Conservation (phyloP, 2,888 invertebrate genomes). For the Noctua fimbriata region DNA sequence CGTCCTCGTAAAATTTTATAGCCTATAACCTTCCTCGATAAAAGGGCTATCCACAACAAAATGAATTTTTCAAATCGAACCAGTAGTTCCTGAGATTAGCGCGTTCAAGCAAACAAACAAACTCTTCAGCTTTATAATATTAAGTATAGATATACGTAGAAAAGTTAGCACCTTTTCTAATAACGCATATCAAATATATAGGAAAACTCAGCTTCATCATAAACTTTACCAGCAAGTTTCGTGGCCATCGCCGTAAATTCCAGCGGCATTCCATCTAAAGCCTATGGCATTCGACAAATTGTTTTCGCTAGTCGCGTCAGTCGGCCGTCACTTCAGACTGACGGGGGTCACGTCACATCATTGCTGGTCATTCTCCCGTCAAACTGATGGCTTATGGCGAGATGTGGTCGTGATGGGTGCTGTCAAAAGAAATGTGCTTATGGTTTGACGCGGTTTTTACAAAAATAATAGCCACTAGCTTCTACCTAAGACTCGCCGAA, state of each 20-base stretch:
- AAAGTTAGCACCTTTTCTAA: not conserved
- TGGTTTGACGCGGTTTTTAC: not conserved
- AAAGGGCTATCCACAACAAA: no score
- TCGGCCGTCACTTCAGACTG: conserved; percentile 41
- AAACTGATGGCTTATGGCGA: conserved; percentile 22
- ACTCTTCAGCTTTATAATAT: no score
- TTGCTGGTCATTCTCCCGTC: conserved; percentile 32
- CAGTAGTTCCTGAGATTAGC: no score
- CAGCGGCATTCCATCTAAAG: conserved; percentile 40
- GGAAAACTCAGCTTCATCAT: not conserved
- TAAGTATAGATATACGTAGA: no score
- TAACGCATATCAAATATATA: not conserved
- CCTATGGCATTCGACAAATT: conserved; percentile 58
- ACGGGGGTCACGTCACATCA: conserved; percentile 50
- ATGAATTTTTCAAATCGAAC: no score
- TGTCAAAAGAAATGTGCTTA: conserved; percentile 5
- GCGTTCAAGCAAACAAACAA: no score
- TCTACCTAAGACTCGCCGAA: not conserved
- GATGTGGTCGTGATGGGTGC: not conserved
- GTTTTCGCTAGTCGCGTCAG: conserved; percentile 54
- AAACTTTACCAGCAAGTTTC: conserved; percentile 6
- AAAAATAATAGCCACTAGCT: not conserved
- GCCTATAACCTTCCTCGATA: no score
- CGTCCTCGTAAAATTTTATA: no score
- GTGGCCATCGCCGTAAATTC: conserved; percentile 39